Evolutionary conservation across 2,797 vertebrate species (phyloP).

Genomic region (Urocyon cinereoargenteus): DNA sequence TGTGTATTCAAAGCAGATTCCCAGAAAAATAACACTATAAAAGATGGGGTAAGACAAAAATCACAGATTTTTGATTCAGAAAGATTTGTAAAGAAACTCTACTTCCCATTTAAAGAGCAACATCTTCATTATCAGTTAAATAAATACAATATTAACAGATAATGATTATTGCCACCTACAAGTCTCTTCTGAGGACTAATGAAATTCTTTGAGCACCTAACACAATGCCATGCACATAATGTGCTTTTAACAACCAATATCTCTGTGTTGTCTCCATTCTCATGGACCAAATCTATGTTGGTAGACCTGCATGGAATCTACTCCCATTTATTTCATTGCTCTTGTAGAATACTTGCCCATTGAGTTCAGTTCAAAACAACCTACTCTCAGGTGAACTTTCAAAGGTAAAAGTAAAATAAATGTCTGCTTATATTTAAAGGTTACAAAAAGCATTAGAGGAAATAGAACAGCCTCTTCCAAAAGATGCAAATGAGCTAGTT

Average conservation of each 20-base stretch:
- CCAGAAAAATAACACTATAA: neutral
- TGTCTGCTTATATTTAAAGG: constrained; percentile 14
- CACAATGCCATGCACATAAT: too few relatives aligned
- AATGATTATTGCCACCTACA: neutral
- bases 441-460: neutral
- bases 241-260: neutral
- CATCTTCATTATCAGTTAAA: neutral
- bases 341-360: neutral
- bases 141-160: neutral
- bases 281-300: neutral
- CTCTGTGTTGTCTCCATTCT: neutral
- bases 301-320: neutral
- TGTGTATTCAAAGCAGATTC: neutral
- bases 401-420: constrained; percentile 13
- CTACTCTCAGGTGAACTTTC: neutral
- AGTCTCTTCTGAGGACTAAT: neutral
- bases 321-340: neutral
- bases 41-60: neutral
- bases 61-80: neutral
- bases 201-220: neutral
- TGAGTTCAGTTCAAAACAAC: constrained; percentile 10
- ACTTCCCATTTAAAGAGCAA: neutral
- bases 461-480: neutral
- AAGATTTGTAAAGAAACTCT: neutral
- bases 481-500: neutral